Evolutionary conservation across 2,797 vertebrate genomes (phyloP).

Genomic region (Sebastes matsubarae): DNA sequence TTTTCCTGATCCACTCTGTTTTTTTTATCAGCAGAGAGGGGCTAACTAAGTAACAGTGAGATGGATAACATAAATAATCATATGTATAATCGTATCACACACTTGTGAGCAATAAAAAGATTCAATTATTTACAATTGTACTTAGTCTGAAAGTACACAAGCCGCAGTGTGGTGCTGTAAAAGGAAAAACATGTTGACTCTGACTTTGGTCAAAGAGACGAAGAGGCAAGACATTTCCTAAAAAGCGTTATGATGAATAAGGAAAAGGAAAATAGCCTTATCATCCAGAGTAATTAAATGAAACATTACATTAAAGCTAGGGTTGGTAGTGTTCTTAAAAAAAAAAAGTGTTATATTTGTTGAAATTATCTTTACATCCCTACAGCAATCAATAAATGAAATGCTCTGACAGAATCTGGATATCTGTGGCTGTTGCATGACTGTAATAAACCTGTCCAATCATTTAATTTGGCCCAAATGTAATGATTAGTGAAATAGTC

Average conservation of each 20-base stretch:
- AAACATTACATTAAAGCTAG: too few relatives aligned
- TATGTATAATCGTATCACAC: not conserved
- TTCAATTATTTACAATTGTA: not conserved
- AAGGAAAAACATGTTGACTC: not conserved
- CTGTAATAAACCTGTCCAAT: too few relatives aligned
- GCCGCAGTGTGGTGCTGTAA: not conserved
- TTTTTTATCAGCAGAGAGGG: not conserved
- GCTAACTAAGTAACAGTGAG: too few relatives aligned
- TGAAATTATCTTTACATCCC: too few relatives aligned
- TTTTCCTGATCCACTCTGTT: not conserved
- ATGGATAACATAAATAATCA: too few relatives aligned
- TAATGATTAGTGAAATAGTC: too few relatives aligned
- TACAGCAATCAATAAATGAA: too few relatives aligned
- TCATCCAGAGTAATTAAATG: not conserved
- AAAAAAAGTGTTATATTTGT: too few relatives aligned
- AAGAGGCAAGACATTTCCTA: not conserved
- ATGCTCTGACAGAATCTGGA: too few relatives aligned
- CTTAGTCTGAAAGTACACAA: not conserved
- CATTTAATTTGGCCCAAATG: too few relatives aligned
- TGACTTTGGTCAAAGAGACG: not conserved
- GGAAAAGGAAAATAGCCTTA: not conserved
- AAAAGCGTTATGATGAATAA: not conserved
- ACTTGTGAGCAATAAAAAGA: not conserved
- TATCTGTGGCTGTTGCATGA: too few relatives aligned
- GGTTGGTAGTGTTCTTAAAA: too few relatives aligned